A percentile compares a stretch with the other conserved stretches of the same genome.
These are phyloP conservation scores for Adineta ricciae DNA, from an alignment of 2,888 invertebrate species.

Conservation along the genomic window DNA sequence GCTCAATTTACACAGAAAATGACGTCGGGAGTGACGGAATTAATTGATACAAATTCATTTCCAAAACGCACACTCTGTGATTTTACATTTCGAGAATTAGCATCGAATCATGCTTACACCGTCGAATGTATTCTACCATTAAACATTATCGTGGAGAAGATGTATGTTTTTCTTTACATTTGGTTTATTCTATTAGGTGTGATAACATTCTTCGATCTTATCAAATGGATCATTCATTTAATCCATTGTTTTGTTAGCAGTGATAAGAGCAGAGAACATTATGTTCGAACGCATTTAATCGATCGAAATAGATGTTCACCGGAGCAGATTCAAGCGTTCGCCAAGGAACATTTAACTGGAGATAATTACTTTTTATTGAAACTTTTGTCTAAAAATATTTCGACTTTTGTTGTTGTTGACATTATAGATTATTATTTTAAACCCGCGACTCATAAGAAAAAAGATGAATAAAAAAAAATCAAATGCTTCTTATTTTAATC, in stretches of 20 bases:
- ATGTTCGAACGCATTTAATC: background rate
- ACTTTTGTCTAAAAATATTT: constrained; percentile 14
- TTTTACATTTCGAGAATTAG: constrained; percentile 30
- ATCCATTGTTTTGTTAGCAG: background rate
- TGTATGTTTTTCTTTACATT: constrained; percentile 27
- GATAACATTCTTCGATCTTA: background rate
- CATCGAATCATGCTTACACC: constrained; percentile 27
- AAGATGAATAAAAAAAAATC: background rate
- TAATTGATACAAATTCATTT: constrained; percentile 30
- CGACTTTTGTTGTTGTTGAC: background rate
- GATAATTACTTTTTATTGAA: background rate
- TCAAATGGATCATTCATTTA: background rate
- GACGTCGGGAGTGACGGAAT: constrained; percentile 17
- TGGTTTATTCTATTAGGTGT: constrained; percentile 22
- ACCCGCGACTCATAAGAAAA: background rate
- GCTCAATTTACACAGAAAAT: background rate
- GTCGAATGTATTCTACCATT: constrained; percentile 32
- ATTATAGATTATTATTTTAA: background rate
- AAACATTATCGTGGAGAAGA: constrained; percentile 30
- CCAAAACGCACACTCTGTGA: constrained; percentile 32
- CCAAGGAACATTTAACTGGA: background rate
- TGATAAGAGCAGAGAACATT: background rate
- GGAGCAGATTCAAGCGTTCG: background rate
- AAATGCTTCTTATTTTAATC: no score
- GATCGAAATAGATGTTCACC: background rate